These are phyloP conservation scores for Philopotamus ludificatus DNA, from an alignment of 1,140 invertebrate species.

Conservation along the genomic window DNA sequence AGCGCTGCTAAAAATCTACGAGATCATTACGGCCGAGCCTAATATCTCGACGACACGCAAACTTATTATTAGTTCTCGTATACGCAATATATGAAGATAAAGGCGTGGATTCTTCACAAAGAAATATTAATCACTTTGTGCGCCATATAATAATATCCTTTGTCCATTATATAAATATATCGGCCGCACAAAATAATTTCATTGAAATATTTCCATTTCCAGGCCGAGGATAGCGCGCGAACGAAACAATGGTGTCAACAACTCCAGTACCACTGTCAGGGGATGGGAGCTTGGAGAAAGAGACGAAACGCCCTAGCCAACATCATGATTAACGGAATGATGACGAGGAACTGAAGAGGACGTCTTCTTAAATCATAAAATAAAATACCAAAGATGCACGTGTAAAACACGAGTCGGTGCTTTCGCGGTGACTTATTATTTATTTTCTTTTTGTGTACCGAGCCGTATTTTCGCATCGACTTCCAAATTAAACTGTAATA, in stretches of 20 bases:
- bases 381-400: constrained; percentile 16
- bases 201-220: constrained; percentile 45
- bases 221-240: constrained; percentile 84
- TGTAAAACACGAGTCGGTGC: neutral
- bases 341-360: constrained; percentile 51
- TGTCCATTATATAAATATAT: too few relatives aligned
- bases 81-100: too few relatives aligned
- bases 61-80: too few relatives aligned
- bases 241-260: constrained; percentile 87
- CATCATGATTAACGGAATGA: constrained; percentile 92
- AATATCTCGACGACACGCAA: too few relatives aligned
- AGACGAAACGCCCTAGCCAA: constrained; percentile 89
- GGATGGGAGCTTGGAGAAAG: constrained; percentile 87
- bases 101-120: too few relatives aligned
- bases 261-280: constrained; percentile 85
- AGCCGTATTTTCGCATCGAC: too few relatives aligned
- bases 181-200: too few relatives aligned
- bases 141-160: too few relatives aligned
- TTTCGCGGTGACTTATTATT: neutral
- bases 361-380: neutral
- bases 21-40: too few relatives aligned
- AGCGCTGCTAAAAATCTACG: too few relatives aligned
- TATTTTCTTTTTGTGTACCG: neutral
- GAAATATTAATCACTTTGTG: too few relatives aligned
- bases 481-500: too few relatives aligned